Evolutionary conservation across 2,888 invertebrate genomes (phyloP).

Genomic region (Baccha elongata): DNA sequence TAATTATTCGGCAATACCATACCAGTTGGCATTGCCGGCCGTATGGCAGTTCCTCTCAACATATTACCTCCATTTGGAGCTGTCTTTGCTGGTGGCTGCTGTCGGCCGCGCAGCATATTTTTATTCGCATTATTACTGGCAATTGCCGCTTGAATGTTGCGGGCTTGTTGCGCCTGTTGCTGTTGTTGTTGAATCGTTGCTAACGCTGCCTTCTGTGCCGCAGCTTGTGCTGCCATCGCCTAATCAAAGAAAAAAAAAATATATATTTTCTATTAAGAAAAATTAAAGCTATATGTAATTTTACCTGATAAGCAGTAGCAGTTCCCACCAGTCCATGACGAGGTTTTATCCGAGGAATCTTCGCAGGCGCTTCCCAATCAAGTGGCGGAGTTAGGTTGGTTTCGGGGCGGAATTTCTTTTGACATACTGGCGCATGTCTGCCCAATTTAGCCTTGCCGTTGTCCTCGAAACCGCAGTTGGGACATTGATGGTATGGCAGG

Average conservation of each 20-base stretch:
- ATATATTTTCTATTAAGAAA: background rate
- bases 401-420: conserved; percentile 94
- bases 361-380: conserved; percentile 97
- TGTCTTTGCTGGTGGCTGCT: conserved; percentile 77
- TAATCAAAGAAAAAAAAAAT: conserved; percentile 50
- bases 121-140: conserved; percentile 75
- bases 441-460: conserved; percentile 95
- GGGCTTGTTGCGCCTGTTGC: conserved; percentile 78
- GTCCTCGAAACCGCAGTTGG: conserved; percentile 96
- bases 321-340: conserved; percentile 82
- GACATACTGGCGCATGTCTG: conserved; percentile 93
- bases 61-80: conserved; percentile 76
- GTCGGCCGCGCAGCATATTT: conserved; percentile 78
- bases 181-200: conserved; percentile 81
- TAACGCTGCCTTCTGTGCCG: conserved; percentile 81
- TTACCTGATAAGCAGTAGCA: conserved; percentile 82
- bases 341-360: conserved; percentile 88
- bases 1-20: conserved; percentile 81
- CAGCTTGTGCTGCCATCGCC: conserved; percentile 83
- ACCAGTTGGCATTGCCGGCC: conserved; percentile 78
- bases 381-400: conserved; percentile 92
- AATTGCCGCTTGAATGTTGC: conserved; percentile 79
- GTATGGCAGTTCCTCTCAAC: conserved; percentile 78
- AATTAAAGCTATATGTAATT: background rate
- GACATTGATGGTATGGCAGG: conserved; percentile 94